Conservation (phyloP, 1,140 invertebrate genomes). For the Cyphomyrmex costatus region DNA sequence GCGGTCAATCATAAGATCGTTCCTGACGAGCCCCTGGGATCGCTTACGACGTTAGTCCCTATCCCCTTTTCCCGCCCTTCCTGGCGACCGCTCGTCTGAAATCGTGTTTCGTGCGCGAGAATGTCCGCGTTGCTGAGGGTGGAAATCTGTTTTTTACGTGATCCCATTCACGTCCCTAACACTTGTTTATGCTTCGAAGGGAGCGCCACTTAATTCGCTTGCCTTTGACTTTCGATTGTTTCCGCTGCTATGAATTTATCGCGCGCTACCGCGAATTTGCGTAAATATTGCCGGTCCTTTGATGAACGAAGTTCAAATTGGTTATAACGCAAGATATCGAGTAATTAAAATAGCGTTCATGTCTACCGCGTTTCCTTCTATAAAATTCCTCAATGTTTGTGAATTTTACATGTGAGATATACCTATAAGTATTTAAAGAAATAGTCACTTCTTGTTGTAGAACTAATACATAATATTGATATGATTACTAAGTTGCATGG, state of each 20-base stretch:
- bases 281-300: not conserved
- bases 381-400: not conserved
- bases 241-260: constrained; percentile 46
- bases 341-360: constrained; percentile 11
- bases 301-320: not conserved
- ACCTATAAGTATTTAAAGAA: not conserved
- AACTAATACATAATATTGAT: not conserved
- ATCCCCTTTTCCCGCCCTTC: constrained; percentile 74
- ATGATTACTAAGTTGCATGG: not conserved
- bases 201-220: constrained; percentile 71
- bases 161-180: constrained; percentile 81
- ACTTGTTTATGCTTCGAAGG: constrained; percentile 78
- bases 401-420: not conserved
- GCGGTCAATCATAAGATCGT: constrained; percentile 87
- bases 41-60: constrained; percentile 80
- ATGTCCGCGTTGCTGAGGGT: constrained; percentile 76
- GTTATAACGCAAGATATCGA: not conserved
- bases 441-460: not conserved
- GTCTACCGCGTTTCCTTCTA: not conserved
- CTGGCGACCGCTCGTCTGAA: constrained; percentile 75
- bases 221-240: constrained; percentile 52
- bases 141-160: constrained; percentile 85
- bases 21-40: constrained; percentile 82
- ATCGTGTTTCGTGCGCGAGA: constrained; percentile 78
- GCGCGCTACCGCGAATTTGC: constrained; percentile 32